A percentile compares a stretch with the other conserved stretches of the same genome.
phyloP scores from a whole-genome alignment of 2,113 vertebrate genomes.

The Neolamprologus sp. region DNA sequence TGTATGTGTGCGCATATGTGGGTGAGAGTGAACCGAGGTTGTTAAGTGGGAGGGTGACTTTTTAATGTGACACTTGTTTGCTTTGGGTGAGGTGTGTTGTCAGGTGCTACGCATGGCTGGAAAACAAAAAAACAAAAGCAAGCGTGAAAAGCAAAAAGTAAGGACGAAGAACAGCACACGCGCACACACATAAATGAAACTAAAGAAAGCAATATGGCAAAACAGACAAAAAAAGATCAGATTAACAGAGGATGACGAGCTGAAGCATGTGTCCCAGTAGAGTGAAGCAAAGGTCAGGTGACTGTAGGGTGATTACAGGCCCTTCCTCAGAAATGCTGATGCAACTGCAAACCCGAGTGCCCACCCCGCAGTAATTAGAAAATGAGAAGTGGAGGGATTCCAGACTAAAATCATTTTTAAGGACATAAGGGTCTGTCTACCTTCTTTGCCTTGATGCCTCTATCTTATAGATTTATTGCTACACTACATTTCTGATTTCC shows the following conservation, averaged over 20 bases:
- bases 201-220: slow-evolving; percentile 39
- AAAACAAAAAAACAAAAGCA: slow-evolving; percentile 43
- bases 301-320: background rate
- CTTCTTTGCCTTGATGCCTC: background rate
- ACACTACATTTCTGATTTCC: background rate
- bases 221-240: slow-evolving; percentile 28
- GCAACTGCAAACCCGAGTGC: background rate
- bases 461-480: background rate
- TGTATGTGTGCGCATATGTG: background rate
- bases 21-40: background rate
- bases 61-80: background rate
- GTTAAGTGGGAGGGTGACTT: background rate
- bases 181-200: slow-evolving; percentile 2
- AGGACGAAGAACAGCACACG: slow-evolving; percentile 16
- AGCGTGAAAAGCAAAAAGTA: slow-evolving; percentile 54
- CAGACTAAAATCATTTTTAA: background rate
- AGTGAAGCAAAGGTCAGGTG: slow-evolving; percentile 20
- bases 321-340: background rate
- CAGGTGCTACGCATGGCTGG: slow-evolving; percentile 60
- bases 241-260: slow-evolving; percentile 29
- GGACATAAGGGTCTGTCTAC: background rate
- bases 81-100: slow-evolving; percentile 27
- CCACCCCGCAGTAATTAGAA: background rate
- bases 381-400: background rate
- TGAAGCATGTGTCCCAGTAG: slow-evolving; percentile 64